phyloP scores from a whole-genome alignment of 2,113 vertebrate genomes.

The Aythya baeri region DNA sequence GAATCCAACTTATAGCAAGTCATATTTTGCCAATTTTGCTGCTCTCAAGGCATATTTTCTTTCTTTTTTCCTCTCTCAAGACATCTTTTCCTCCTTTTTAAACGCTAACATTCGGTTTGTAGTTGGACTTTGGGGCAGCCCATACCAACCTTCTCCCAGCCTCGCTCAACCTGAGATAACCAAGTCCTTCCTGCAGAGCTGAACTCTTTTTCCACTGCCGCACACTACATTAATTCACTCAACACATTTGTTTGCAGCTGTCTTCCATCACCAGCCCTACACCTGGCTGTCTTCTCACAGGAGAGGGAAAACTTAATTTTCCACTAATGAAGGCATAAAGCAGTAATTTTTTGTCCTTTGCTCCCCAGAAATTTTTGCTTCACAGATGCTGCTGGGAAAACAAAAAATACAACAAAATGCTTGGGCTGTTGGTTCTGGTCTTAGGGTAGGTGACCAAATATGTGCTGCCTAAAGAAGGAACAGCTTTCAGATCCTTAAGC shows the following conservation, averaged over 20 bases:
- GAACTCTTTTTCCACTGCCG: slow-evolving; percentile 37
- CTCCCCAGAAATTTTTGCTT: slow-evolving; percentile 2
- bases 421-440: slow-evolving; percentile 35
- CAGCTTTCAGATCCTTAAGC: slow-evolving; percentile 16
- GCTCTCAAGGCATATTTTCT: slow-evolving; percentile 12
- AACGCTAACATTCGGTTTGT: not conserved
- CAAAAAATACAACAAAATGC: not conserved
- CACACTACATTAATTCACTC: slow-evolving; percentile 49
- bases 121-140: not conserved
- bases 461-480: slow-evolving; percentile 30
- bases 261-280: slow-evolving; percentile 29
- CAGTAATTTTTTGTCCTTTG: slow-evolving; percentile 19
- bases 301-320: slow-evolving; percentile 32
- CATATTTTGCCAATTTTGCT: slow-evolving; percentile 42
- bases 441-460: slow-evolving; percentile 11
- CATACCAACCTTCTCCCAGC: not conserved
- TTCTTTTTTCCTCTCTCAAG: not conserved
- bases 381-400: slow-evolving; percentile 24
- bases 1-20: slow-evolving; percentile 21
- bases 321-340: slow-evolving; percentile 41
- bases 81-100: not conserved
- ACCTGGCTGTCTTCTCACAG: not conserved
- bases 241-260: slow-evolving; percentile 60
- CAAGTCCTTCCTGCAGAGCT: slow-evolving; percentile 8
- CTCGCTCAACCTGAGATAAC: not conserved